Evolutionary conservation across 2,113 vertebrate species (phyloP).

Genomic region (Diphyllodes magnificus): DNA sequence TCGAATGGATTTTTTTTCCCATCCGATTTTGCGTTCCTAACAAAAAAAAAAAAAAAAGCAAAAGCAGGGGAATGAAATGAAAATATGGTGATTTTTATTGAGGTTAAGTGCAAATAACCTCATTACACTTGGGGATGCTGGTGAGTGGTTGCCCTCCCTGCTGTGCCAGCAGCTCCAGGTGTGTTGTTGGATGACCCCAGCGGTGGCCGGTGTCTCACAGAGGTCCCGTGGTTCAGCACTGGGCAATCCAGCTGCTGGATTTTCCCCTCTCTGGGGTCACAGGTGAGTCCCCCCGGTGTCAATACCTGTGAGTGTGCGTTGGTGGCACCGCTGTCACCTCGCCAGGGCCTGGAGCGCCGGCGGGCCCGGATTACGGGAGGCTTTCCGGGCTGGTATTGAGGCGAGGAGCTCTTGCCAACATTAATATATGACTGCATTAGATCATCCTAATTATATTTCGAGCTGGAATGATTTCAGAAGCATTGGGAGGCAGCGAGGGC

Average conservation of each 20-base stretch:
- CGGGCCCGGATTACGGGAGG: fast-evolving
- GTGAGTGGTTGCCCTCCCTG: fast-evolving
- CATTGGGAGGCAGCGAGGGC: background rate
- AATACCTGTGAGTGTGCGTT: fast-evolving
- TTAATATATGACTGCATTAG: slow-evolving; percentile 31
- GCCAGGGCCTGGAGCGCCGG: fast-evolving
- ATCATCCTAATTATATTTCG: slow-evolving; percentile 5
- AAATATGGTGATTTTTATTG: background rate
- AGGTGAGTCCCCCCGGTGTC: background rate
- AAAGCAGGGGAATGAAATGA: too few species aligned
- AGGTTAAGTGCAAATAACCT: background rate
- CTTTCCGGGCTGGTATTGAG: background rate
- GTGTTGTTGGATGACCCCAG: fast-evolving
- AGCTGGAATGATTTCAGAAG: background rate
- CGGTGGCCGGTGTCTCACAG: fast-evolving
- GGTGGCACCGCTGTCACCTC: fast-evolving
- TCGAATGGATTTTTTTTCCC: background rate
- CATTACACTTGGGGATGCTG: fast-evolving
- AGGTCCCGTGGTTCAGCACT: fast-evolving
- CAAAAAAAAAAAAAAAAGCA: background rate
- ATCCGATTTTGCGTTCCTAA: background rate
- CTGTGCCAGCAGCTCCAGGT: background rate
- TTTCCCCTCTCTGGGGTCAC: fast-evolving
- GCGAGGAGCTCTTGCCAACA: background rate
- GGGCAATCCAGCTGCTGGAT: fast-evolving